Evolutionary conservation across 2,113 vertebrate genomes (phyloP), one percentile per base, ranked within the genome.

Genomic region (Acrocephalus kingi): DNA sequence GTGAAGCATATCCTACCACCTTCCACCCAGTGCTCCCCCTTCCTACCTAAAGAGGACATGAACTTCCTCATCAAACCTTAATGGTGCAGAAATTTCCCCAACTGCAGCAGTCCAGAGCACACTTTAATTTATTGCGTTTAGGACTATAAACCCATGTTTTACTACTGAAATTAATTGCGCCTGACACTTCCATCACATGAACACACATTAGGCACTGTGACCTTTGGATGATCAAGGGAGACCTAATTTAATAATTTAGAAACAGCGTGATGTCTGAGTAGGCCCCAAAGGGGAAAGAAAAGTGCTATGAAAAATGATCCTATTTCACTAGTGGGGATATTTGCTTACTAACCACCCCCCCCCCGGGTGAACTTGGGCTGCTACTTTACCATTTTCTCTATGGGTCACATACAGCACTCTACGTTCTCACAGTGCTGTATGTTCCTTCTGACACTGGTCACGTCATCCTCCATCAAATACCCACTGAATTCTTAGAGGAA

Each of bases 161-260:
- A 97, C 91, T 94, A 55, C 92, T 82, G 63, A 93, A 92, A 96
- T 86, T 97, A 96, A 97, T 97, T 95, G 92, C 6, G 69, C 81
- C 89, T 96, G 95, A 96, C 95, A 96, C 93, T 94, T 97, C 82
- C 93, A 97, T 96, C 96, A 95, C 86, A 97, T 96, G 97, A 97
- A 92, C 93, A 94, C 80, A 37, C 96, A 96, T 97, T 97, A 97
- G 93, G 93, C 78, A 81, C 80, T 10, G 1, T 79, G 97, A 97
- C 96, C 94, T 97, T 92, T 96, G 68, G 71, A 92, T 94, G 91
- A 96, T 97, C 85, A 84, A 95, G 93, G 62, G 96, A 95, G 89
- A 78, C 85, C 92, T 96, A 94, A 97, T 93, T 97, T 95, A 97
- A 96, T 97, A 97, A 97, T 97, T 96, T 76, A 96, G 85, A 94